These are phyloP conservation scores for Nymphalis urticae DNA, from an alignment of 2,888 invertebrate genomes.

Conservation along the genomic window DNA sequence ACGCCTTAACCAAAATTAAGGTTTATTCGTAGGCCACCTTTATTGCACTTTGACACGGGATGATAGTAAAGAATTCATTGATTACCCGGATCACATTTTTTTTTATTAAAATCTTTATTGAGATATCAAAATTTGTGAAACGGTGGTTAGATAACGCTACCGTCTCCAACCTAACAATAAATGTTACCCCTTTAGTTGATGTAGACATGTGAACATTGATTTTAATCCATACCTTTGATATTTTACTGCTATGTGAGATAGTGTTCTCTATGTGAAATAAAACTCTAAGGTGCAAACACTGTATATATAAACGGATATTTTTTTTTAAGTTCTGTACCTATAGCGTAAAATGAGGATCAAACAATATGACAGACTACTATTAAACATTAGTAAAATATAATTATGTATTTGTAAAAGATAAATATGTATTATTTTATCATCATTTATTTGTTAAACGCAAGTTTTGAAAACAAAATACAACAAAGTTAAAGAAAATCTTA, in stretches of 20 bases:
- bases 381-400: too few species aligned
- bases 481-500: constrained; percentile 9
- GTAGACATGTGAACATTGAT: constrained; percentile 63
- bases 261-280: neutral
- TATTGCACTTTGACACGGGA: constrained; percentile 79
- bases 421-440: too few species aligned
- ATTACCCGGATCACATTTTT: constrained; percentile 70
- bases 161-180: constrained; percentile 55
- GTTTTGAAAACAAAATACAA: neutral
- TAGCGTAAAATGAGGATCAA: too few species aligned
- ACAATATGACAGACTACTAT: too few species aligned
- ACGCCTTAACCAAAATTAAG: constrained; percentile 77
- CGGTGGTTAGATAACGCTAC: constrained; percentile 73
- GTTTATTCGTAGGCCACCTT: constrained; percentile 73
- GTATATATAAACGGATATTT: neutral
- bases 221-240: constrained; percentile 51
- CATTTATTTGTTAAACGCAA: too few species aligned
- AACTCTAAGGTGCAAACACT: neutral
- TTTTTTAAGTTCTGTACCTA: too few species aligned
- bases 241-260: constrained; percentile 18
- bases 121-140: constrained; percentile 70
- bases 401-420: too few species aligned
- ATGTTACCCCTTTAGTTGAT: constrained; percentile 63
- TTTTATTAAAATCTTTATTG: constrained; percentile 67
- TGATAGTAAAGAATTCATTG: constrained; percentile 63